Conservation (phyloP, 2,797 vertebrate genomes). For the Semaprochilodus insignis region DNA sequence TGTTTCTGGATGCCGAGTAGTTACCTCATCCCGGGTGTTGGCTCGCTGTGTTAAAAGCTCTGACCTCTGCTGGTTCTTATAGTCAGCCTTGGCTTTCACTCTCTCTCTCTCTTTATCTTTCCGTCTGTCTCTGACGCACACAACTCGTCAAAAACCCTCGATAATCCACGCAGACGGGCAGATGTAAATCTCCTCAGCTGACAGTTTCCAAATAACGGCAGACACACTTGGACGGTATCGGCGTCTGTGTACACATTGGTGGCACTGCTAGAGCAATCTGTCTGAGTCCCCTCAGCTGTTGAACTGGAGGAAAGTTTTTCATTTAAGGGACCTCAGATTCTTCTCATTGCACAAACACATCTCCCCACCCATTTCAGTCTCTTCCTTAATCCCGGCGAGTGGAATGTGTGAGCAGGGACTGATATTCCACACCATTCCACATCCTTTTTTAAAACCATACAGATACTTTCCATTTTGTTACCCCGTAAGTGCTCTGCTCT, state of each 20-base stretch:
- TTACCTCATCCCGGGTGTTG: conserved; percentile 55
- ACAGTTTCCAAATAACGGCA: background rate
- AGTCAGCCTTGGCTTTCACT: background rate
- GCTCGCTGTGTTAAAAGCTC: conserved; percentile 21
- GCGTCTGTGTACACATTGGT: conserved; percentile 17
- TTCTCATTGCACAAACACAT: conserved; percentile 15
- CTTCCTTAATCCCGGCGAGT: background rate
- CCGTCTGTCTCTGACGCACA: conserved; percentile 16
- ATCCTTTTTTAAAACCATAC: background rate
- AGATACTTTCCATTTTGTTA: conserved; percentile 6
- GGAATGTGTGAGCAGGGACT: background rate
- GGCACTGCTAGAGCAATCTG: conserved; percentile 1
- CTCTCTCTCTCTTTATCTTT: conserved; percentile 2
- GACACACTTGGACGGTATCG: background rate
- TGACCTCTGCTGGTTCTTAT: conserved; percentile 1
- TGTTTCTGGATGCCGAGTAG: conserved; percentile 10
- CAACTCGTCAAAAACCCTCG: background rate
- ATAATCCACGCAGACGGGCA: background rate
- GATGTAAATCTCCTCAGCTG: background rate
- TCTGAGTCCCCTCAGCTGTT: conserved; percentile 14
- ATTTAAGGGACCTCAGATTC: background rate
- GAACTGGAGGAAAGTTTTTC: background rate
- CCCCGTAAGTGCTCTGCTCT: background rate
- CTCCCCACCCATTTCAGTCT: background rate
- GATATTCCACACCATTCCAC: conserved; percentile 6